Evolutionary conservation across 2,797 vertebrate species (phyloP).

Genomic region (Sebastes flavidus): DNA sequence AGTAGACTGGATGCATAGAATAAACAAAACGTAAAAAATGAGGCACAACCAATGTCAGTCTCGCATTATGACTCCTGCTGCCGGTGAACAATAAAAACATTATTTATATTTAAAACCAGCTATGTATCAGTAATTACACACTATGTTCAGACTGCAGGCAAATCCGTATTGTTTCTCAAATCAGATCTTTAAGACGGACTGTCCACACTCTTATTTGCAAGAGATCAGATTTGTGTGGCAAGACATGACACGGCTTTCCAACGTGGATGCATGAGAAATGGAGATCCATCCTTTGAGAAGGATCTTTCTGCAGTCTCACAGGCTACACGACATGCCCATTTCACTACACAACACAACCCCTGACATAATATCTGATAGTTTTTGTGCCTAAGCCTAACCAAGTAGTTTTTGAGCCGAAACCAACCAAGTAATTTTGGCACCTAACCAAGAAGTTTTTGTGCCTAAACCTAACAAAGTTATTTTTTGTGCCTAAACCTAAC

Average conservation of each 20-base stretch:
- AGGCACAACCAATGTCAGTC: neutral
- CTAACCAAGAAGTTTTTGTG: no score
- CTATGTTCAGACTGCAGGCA: no score
- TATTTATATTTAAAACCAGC: neutral
- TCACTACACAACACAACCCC: neutral
- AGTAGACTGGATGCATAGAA: neutral
- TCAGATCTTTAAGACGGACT: neutral
- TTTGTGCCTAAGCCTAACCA: no score
- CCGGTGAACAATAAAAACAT: neutral
- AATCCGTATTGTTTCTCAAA: neutral
- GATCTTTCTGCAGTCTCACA: neutral
- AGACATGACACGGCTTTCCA: neutral
- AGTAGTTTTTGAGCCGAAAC: no score
- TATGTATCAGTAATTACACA: neutral
- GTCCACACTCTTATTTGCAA: neutral
- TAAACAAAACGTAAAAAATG: neutral
- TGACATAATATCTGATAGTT: no score
- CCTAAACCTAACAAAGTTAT: no score
- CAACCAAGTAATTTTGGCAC: no score
- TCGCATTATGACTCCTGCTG: neutral
- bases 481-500: no score
- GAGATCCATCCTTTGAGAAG: neutral
- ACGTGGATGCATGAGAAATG: neutral
- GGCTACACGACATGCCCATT: neutral
- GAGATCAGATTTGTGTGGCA: neutral